Evolutionary conservation across 2,797 vertebrate species (phyloP), one percentile per base, ranked within the genome.

Genomic region (Epinephelus awoara): DNA sequence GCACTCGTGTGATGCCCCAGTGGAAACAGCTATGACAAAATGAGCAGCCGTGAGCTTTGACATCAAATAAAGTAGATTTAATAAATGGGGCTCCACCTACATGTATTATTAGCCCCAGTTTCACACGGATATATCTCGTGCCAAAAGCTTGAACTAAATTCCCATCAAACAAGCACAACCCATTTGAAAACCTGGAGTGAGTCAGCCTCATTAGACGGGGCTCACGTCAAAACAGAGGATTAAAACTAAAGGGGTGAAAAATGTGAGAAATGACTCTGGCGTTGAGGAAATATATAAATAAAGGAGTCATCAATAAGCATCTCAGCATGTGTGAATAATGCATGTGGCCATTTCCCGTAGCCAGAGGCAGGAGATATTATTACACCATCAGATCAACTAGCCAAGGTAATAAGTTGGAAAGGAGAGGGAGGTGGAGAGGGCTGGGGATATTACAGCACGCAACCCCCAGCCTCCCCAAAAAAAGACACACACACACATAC

Each of bases 321-420:
- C 90, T 89, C 92, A 94, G 90, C 86, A 84, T 82, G 77, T 91
- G 86, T 95, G 91, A 96, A 96, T 96, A 93, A 95, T 95, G 89
- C 86, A 95, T 94, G 89, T 68, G 88, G 88, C 87, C 90, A 93
- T 95, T 95, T 93, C 89, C 90, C 87, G 82, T 90, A 89, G 94
- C 95, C 89, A 77, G 90, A 80, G 93, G 94, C 91, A 75, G 74
- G 70, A 86, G 88, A 91, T 94, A 93, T 94, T 94, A 94, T 94
- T 94, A 94, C 79, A 90, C 91, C 89, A 87, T 91, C 85, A 86
- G 83, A 93, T 91, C 89, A 91, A 88, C 87, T 79, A 72, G 87
- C 83, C 70, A 83, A 89, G 88, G 81, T 92, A 92, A 93, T 91
- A 92, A 86, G 65, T 82, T 87, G 83, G 75, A 84, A 51, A 74